A percentile compares a stretch with the other conserved stretches of the same genome.
Conservation (phyloP, 2,797 vertebrate species). For the Pipistrellus pipistrellus region DNA sequence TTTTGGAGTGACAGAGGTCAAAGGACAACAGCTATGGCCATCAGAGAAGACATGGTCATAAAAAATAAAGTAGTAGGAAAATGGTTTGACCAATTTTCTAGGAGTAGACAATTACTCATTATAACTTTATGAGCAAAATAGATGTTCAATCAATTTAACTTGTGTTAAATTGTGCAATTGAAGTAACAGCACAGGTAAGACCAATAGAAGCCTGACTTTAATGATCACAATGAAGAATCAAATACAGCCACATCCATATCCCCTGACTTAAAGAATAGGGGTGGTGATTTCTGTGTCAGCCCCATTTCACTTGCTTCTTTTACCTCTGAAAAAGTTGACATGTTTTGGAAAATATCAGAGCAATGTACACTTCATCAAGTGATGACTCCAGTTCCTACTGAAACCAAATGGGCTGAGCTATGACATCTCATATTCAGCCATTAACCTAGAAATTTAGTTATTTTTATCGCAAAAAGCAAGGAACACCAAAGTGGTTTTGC, state of each 20-base stretch:
- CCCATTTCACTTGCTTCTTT: not conserved
- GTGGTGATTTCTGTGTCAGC: not conserved
- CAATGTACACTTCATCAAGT: not conserved
- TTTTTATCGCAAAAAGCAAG: not conserved
- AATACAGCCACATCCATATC: not conserved
- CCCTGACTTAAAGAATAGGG: not conserved
- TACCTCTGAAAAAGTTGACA: not conserved
- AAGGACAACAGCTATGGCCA: not conserved
- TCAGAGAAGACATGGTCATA: not conserved
- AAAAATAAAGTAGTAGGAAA: not conserved
- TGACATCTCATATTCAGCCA: not conserved
- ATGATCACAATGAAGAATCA: not conserved
- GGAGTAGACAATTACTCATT: not conserved
- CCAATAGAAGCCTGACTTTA: not conserved
- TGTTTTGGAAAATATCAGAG: not conserved
- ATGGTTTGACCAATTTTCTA: not conserved
- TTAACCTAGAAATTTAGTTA: not conserved
- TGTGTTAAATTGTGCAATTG: not conserved
- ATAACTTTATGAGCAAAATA: not conserved
- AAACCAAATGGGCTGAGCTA: not conserved
- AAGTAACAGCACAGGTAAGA: not conserved
- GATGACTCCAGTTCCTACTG: not conserved
- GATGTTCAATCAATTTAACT: not conserved
- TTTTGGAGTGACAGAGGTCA: not conserved
- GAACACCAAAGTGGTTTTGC: not conserved